Evolutionary conservation across 2,113 vertebrate species (phyloP).

Genomic region (Ramphastos sulfuratus): DNA sequence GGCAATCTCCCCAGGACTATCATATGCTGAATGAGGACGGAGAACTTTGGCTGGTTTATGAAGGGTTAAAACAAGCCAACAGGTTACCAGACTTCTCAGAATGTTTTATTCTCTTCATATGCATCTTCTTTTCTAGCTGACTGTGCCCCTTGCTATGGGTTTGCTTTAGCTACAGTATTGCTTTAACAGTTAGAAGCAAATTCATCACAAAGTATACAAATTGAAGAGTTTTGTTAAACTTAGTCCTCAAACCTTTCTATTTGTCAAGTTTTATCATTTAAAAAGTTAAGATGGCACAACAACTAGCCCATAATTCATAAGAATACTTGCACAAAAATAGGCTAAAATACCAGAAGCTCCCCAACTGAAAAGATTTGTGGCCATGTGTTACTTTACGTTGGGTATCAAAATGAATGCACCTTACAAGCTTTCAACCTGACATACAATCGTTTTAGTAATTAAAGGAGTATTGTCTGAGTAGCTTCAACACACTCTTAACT

Average conservation of each 20-base stretch:
- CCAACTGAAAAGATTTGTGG: background rate
- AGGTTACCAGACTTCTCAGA: slow-evolving; percentile 86
- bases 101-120: slow-evolving; percentile 29
- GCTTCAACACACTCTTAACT: background rate
- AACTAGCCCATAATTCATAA: background rate
- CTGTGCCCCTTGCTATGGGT: slow-evolving; percentile 50
- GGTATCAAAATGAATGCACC: background rate
- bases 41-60: slow-evolving; percentile 99
- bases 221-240: background rate
- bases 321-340: background rate
- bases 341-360: background rate
- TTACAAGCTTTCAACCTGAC: background rate
- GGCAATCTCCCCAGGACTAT: slow-evolving; percentile 89
- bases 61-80: slow-evolving; percentile 99
- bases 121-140: slow-evolving; percentile 71
- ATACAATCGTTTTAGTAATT: background rate
- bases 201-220: background rate
- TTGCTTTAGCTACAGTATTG: slow-evolving; percentile 57
- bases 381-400: background rate
- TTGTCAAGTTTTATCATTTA: background rate
- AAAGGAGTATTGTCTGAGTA: background rate
- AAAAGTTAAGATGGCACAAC: background rate
- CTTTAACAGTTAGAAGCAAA: background rate
- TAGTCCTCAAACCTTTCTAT: background rate
- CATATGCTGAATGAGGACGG: slow-evolving; percentile 97